Evolutionary conservation across 2,113 vertebrate species (phyloP), one percentile per base, ranked within the genome.

Genomic region (Eptesicus fuscus): DNA sequence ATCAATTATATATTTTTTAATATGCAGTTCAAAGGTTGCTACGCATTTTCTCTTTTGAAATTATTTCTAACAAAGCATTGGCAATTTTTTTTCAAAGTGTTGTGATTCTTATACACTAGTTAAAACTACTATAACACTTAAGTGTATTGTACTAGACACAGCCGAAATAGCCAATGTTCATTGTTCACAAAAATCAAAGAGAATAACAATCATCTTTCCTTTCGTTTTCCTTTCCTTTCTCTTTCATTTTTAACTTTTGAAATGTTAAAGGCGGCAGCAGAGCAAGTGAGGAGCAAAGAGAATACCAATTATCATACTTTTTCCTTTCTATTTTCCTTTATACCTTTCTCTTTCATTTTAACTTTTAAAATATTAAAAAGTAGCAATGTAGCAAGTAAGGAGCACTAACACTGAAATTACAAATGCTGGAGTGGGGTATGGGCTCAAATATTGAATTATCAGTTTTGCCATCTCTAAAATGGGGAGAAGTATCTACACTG

Each of bases 351-450:
- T 87, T 84, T 76, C 16, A 28, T 70, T 93, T 78, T 56, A 86
- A 91, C 12, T 74, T 53, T 65, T 83, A 37, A 92, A 92, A 88
- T 77, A 77, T n/a, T 78, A 44, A 95, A 69, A 87, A 28, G 74
- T 61, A 76, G n/a, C 79, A 86, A 32, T 2, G 49, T 7, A 65
- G 9, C n/a, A 91, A 74, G 8, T n/a, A 67, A 76, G 30, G 32
- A 85, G 42, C 5, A 18, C 32, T 30, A 25, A 20, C 30, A 69
- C 0, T n/a, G 32, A 51, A 84, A 67, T 20, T 4, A 69, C 25
- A 74, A 56, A 42, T 37, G 14, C 53, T 37, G 44, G 10, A 25
- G 87, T 59, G 42, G 40, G 32, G 16, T 37, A 9, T 59, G 8
- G 17, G n/a, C 8, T 92, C 35, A 84, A 83, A 83, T n/a, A 56